Base-by-base conservation (phyloP, 2,888 invertebrate species). In the Luperina nickerlii region DNA sequence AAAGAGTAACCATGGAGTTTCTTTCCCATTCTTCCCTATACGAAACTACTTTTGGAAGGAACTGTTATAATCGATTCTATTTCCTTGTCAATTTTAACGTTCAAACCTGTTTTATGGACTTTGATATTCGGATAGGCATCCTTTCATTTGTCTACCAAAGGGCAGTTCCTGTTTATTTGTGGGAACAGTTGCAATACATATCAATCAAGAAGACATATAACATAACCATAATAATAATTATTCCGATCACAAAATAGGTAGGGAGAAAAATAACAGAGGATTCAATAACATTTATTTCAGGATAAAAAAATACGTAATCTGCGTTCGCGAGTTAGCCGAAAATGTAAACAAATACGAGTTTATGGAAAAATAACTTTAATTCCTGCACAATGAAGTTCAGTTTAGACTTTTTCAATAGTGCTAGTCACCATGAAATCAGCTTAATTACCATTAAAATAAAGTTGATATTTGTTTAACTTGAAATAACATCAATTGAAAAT, bases 281-380 rank as follows among this genome's bases (percentile, higher is more conserved):
- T 60, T 67, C 32, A 38, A 62, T 60, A 54, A 68, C 38, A 62
- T 76, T 82, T 80, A 82, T 76, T 82, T 68, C 60, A 18, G 51
- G 8, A 51, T 67, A 42, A 83, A 67, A 71, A 71, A 81, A 76
- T 69, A 63, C 76, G 66, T 70, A 57, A 57, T 57, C 57, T 57
- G 4, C 11, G 5, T 57, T n/a, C 4, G 11, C 24, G n/a, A 11
- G 2, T 57, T 57, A n/a, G 24, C 11, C 24, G n/a, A 57, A 57
- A 57, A 57, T n/a, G 4, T 24, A 57, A 57, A 9, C 11, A n/a
- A n/a, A n/a, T 45, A 45, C 1, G 57, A 57, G 9, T 24, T 57
- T 57, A 11, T 24, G 0, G 57, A 57, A 57, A 57, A 57, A n/a
- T 57, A 4, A 57, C 57, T 24, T 57, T n/a, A 57, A n/a, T n/a